Percentiles rank a stretch among this genome's conserved stretches.
These are phyloP conservation scores for Dreissena rostriformis DNA, from an alignment of 1,140 invertebrate species.

Conservation along the genomic window DNA sequence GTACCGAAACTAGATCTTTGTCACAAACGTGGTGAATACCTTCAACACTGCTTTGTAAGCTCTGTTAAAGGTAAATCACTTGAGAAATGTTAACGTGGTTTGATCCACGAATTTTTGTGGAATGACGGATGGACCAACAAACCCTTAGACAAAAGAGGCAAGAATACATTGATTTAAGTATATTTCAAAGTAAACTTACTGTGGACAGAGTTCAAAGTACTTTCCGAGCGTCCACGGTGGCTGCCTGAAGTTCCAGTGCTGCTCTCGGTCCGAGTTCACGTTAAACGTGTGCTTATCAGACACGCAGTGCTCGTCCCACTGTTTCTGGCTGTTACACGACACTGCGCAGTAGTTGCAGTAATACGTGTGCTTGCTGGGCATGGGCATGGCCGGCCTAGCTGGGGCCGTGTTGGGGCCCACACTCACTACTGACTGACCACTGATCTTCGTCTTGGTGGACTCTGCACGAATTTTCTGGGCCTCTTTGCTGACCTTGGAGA, in stretches of 20 bases:
- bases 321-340: slow-evolving; percentile 75
- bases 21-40: no score
- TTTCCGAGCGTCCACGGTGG: slow-evolving; percentile 75
- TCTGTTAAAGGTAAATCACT: no score
- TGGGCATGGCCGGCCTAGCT: slow-evolving; percentile 32
- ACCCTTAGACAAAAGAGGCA: no score
- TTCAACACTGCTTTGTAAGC: no score
- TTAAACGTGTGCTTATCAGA: slow-evolving; percentile 77
- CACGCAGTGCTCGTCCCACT: slow-evolving; percentile 78
- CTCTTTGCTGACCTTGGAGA: slow-evolving; percentile 64
- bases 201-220: slow-evolving; percentile 72
- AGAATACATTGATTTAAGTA: neutral
- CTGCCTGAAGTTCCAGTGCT: slow-evolving; percentile 79
- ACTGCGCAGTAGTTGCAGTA: slow-evolving; percentile 77
- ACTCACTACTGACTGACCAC: slow-evolving; percentile 73
- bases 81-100: no score
- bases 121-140: no score
- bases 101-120: no score
- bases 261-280: slow-evolving; percentile 78
- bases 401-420: slow-evolving; percentile 17
- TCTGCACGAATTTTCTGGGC: slow-evolving; percentile 59
- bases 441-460: slow-evolving; percentile 65
- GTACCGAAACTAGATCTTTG: no score
- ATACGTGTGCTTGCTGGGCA: slow-evolving; percentile 52
- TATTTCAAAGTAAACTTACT: slow-evolving; percentile 63